Evolutionary conservation across 2,113 vertebrate genomes (phyloP).

Genomic region (Peromyscus maniculatus): DNA sequence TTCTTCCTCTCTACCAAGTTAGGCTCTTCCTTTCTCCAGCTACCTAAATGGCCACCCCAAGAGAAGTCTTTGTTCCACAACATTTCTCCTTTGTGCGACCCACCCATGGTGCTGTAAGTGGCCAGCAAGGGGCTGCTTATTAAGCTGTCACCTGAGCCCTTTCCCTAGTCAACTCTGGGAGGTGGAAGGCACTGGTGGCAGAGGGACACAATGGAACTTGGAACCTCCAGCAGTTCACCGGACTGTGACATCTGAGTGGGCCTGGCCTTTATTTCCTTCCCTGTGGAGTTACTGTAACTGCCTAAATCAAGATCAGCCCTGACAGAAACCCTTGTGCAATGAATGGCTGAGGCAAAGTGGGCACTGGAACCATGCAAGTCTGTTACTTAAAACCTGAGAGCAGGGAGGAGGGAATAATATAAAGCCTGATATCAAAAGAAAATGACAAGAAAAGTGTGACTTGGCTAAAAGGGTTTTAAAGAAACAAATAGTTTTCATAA

Average conservation of each 20-base stretch:
- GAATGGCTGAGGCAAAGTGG: neutral
- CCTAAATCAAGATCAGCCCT: neutral
- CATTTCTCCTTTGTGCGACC: neutral
- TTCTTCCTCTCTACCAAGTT: neutral
- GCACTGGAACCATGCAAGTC: neutral
- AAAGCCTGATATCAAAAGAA: neutral
- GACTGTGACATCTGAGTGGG: slow-evolving; percentile 25
- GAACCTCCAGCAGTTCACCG: neutral
- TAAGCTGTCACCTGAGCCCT: slow-evolving; percentile 1
- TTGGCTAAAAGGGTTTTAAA: neutral
- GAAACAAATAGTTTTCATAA: neutral
- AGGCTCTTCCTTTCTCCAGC: neutral
- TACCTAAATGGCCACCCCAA: neutral
- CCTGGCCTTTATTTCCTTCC: neutral
- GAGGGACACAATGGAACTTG: neutral
- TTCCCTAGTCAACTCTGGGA: neutral
- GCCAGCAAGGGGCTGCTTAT: neutral
- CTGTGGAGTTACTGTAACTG: neutral
- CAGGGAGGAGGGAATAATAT: neutral
- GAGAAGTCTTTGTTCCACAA: neutral
- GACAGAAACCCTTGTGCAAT: neutral
- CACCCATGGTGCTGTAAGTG: neutral
- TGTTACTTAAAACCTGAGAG: neutral
- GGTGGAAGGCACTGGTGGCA: neutral
- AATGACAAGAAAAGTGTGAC: slow-evolving; percentile 10